Evolutionary conservation across 2,797 vertebrate genomes (phyloP).

Genomic region (Tenualosa thibaudeaui): DNA sequence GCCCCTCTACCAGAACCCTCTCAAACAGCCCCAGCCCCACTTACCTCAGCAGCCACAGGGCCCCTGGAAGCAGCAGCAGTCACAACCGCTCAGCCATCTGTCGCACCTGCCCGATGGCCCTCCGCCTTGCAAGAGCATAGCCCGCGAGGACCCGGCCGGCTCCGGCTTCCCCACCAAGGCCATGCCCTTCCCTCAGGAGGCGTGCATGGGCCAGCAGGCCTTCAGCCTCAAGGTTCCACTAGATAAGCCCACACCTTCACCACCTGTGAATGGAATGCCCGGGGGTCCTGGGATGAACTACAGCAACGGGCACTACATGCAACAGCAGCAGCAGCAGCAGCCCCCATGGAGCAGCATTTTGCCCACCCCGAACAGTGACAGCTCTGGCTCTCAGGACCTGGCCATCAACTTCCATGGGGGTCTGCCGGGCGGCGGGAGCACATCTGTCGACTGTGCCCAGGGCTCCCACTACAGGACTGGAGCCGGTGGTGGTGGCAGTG

Average conservation of each 20-base stretch:
- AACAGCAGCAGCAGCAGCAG: constrained; percentile 45
- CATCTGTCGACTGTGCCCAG: constrained; percentile 82
- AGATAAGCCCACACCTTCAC: constrained; percentile 85
- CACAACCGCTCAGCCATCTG: constrained; percentile 73
- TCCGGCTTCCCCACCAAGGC: constrained; percentile 81
- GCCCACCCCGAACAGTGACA: constrained; percentile 86
- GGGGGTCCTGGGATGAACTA: constrained; percentile 72
- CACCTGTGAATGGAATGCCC: constrained; percentile 73
- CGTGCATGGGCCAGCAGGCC: constrained; percentile 79
- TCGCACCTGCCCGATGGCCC: constrained; percentile 86
- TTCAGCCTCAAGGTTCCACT: constrained; percentile 84
- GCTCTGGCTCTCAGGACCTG: constrained; percentile 89
- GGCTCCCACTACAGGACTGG: constrained; percentile 84
- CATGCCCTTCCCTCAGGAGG: constrained; percentile 84
- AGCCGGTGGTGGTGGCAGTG: no score
- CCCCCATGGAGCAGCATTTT: constrained; percentile 88
- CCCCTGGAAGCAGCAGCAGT: constrained; percentile 91
- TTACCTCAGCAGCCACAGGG: constrained; percentile 73
- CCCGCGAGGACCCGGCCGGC: constrained; percentile 79
- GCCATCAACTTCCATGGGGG: constrained; percentile 85
- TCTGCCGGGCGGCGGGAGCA: constrained; percentile 60
- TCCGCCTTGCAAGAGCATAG: constrained; percentile 82
- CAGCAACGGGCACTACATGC: constrained; percentile 91
- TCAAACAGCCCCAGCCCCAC: constrained; percentile 83
- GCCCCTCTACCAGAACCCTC: constrained; percentile 80